Evolutionary conservation across 2,888 invertebrate genomes (phyloP).

Genomic region (Griposia aprilina): DNA sequence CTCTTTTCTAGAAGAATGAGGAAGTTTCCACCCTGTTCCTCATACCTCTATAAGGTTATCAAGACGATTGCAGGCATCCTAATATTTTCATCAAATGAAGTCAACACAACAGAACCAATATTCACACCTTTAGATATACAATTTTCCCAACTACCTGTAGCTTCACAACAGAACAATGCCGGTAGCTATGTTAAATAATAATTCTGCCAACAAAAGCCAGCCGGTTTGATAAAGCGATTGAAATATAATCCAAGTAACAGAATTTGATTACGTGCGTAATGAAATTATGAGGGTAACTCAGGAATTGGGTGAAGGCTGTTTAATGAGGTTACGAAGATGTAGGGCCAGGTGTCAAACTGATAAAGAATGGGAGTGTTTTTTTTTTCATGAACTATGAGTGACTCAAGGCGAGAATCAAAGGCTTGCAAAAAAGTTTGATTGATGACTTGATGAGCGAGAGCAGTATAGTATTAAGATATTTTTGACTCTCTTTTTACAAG

Average conservation of each 20-base stretch:
- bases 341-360: conserved; percentile 40
- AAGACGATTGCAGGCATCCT: neutral
- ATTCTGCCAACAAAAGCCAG: conserved; percentile 43
- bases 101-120: conserved; percentile 9
- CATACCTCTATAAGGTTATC: neutral
- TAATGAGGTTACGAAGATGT: conserved; percentile 50
- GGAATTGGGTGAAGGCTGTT: conserved; percentile 55
- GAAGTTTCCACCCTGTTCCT: no score
- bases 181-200: conserved; percentile 47
- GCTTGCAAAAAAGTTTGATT: neutral
- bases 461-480: neutral
- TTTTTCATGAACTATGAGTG: neutral
- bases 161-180: conserved; percentile 13
- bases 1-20: no score
- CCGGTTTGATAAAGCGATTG: conserved; percentile 58
- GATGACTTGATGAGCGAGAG: neutral
- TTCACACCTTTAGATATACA: conserved; percentile 10
- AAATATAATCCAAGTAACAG: conserved; percentile 61
- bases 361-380: neutral
- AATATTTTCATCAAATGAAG: conserved; percentile 10
- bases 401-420: neutral
- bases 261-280: conserved; percentile 60
- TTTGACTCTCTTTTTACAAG: neutral
- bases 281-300: conserved; percentile 49
- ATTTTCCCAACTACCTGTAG: conserved; percentile 47